These are phyloP conservation scores for Athetis lepigone DNA, from an alignment of 2,888 invertebrate genomes.

Conservation along the genomic window DNA sequence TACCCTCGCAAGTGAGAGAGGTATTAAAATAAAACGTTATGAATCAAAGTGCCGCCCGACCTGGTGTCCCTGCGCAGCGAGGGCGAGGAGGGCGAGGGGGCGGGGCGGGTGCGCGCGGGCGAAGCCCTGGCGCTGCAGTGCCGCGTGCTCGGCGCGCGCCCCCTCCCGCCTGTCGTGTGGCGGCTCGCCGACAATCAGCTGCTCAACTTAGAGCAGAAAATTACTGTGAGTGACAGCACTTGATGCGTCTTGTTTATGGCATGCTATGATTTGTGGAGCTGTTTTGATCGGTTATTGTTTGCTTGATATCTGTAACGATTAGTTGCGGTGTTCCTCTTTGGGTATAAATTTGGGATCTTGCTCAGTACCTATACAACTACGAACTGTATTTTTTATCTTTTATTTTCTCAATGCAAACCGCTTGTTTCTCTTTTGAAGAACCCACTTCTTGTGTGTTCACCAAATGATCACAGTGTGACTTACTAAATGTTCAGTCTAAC, in stretches of 20 bases:
- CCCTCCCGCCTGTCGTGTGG: conserved; percentile 80
- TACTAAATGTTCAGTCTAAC: too few species aligned
- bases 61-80: conserved; percentile 77
- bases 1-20: too few species aligned
- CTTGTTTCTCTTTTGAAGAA: too few species aligned
- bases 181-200: conserved; percentile 75
- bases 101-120: conserved; percentile 74
- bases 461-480: too few species aligned
- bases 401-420: not conserved
- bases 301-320: not conserved
- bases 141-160: conserved; percentile 84
- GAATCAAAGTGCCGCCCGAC: conserved; percentile 80
- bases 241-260: conserved; percentile 15
- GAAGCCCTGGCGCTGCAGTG: conserved; percentile 78
- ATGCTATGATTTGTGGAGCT: conserved; percentile 7
- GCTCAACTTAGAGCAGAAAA: conserved; percentile 77
- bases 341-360: not conserved
- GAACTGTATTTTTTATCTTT: not conserved
- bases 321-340: too few species aligned
- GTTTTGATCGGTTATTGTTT: not conserved
- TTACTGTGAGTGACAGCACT: conserved; percentile 71
- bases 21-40: conserved; percentile 19
- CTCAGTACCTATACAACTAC: not conserved
- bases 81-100: conserved; percentile 59
- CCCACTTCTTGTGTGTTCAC: too few species aligned